These are phyloP conservation scores for Microchrysa polita DNA, from an alignment of 2,888 invertebrate species.

Conservation along the genomic window DNA sequence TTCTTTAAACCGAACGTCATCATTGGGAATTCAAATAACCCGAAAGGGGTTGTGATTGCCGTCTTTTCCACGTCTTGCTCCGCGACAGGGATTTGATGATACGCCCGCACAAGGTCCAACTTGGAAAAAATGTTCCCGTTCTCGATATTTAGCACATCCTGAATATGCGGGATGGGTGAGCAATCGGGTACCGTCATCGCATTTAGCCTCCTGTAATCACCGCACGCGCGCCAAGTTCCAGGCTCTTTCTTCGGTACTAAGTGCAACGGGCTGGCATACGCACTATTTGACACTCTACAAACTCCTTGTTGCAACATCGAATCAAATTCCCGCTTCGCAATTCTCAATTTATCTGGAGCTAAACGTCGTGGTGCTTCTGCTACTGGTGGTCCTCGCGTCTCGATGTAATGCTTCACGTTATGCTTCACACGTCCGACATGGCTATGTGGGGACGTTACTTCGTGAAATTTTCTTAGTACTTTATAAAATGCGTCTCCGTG, in stretches of 20 bases:
- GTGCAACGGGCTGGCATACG: too few species aligned
- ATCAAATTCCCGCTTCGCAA: too few species aligned
- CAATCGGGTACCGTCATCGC: neutral
- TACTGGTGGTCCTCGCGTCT: too few species aligned
- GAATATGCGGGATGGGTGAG: neutral
- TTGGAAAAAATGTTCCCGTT: neutral
- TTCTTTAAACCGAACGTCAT: neutral
- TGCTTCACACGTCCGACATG: too few species aligned
- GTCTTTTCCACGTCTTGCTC: neutral
- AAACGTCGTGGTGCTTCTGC: neutral
- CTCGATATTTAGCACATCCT: neutral
- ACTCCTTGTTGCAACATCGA: too few species aligned
- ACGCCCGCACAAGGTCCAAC: too few species aligned
- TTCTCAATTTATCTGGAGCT: too few species aligned
- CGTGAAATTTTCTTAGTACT: neutral
- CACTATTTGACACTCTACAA: too few species aligned
- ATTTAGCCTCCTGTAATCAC: neutral
- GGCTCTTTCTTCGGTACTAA: too few species aligned
- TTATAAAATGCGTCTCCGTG: too few species aligned
- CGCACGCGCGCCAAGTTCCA: too few species aligned
- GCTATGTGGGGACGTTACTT: neutral
- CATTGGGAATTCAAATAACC: neutral
- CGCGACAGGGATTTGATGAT: neutral
- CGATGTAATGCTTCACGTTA: too few species aligned
- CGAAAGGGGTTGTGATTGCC: neutral